phyloP scores from a whole-genome alignment of 2,888 invertebrate species.

The Melieria picta region DNA sequence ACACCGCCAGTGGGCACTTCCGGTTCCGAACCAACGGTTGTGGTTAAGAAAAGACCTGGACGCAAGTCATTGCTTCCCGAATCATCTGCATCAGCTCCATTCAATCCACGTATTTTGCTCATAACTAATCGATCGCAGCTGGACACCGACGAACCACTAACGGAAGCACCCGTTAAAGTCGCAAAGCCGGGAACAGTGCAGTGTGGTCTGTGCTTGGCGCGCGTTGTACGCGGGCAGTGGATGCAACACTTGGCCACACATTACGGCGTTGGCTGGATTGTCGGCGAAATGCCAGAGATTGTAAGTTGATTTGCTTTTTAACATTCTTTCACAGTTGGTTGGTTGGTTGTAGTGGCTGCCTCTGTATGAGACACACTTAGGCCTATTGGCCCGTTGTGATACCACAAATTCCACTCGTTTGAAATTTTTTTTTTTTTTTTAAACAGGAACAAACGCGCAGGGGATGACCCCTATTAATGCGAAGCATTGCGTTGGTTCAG shows the following conservation, averaged over 20 bases:
- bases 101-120: slow-evolving; percentile 56
- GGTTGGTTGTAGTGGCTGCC: too few species aligned
- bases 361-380: too few species aligned
- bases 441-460: too few species aligned
- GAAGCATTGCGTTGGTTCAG: too few species aligned
- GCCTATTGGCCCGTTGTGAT: too few species aligned
- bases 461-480: too few species aligned
- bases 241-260: slow-evolving; percentile 54
- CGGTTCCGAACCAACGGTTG: background rate
- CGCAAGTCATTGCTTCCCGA: background rate
- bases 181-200: slow-evolving; percentile 43
- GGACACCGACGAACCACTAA: slow-evolving; percentile 49
- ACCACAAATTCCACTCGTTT: too few species aligned
- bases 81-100: background rate
- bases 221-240: slow-evolving; percentile 48
- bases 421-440: too few species aligned
- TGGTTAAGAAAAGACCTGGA: slow-evolving; percentile 16
- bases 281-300: slow-evolving; percentile 41
- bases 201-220: slow-evolving; percentile 60
- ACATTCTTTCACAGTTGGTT: too few species aligned
- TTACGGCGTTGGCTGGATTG: slow-evolving; percentile 62
- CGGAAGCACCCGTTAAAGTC: slow-evolving; percentile 24
- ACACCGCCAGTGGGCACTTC: background rate
- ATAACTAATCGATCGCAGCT: slow-evolving; percentile 56
- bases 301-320: background rate